These are phyloP conservation scores for Amazonetta brasiliensis DNA, from an alignment of 2,797 vertebrate genomes.

Conservation along the genomic window DNA sequence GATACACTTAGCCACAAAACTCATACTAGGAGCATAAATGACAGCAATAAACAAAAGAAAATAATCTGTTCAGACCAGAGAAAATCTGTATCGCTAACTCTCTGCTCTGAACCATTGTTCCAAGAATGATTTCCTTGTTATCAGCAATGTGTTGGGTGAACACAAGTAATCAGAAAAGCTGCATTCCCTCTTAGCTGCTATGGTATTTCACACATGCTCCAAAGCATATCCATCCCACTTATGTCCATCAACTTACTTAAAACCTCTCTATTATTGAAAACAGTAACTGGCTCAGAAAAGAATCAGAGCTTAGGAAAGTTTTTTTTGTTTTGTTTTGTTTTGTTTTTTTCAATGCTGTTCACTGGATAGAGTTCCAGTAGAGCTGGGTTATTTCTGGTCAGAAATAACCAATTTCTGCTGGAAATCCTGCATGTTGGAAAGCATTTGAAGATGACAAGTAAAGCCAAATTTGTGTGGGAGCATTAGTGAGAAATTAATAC, in stretches of 20 bases:
- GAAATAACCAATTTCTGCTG: not conserved
- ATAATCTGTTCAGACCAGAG: not conserved
- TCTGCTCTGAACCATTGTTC: not conserved
- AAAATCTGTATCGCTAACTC: conserved; percentile 17
- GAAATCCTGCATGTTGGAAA: not conserved
- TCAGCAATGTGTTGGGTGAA: not conserved
- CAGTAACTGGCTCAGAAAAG: not conserved
- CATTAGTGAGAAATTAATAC: not conserved
- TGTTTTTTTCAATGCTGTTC: not conserved
- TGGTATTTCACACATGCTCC: not conserved
- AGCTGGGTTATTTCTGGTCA: not conserved
- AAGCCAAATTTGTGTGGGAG: not conserved
- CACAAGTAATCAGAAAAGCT: conserved; percentile 15
- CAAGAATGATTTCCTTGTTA: conserved; percentile 30
- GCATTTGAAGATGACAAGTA: not conserved
- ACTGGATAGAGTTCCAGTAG: not conserved
- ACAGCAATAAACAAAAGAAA: conserved; percentile 41
- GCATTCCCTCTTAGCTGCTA: not conserved
- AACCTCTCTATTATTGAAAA: not conserved
- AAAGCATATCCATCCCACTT: not conserved
- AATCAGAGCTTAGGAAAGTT: not conserved
- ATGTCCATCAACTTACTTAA: not conserved
- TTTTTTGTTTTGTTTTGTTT: not conserved
- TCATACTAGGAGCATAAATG: not conserved
- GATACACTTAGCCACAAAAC: not conserved